Evolutionary conservation across 2,888 invertebrate species (phyloP).

Genomic region (Ormyrus pomaceus): DNA sequence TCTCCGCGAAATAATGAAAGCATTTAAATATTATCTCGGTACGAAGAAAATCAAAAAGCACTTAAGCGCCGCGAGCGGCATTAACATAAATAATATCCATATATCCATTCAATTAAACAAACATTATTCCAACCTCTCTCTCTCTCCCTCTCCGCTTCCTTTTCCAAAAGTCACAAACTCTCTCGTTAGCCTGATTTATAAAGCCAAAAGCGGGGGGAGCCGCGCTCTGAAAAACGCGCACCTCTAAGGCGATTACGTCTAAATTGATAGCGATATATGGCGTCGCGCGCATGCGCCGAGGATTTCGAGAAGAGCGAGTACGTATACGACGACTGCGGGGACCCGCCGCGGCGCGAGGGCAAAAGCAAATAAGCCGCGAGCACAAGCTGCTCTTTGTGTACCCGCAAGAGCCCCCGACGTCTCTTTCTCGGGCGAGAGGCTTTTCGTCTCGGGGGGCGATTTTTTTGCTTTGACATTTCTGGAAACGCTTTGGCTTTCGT

Average conservation of each 20-base stretch:
- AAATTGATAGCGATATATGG: slow-evolving; percentile 20
- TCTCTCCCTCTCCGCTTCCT: too few relatives aligned
- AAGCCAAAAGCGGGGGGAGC: background rate
- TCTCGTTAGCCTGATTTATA: slow-evolving; percentile 18
- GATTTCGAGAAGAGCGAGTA: background rate
- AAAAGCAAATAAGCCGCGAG: slow-evolving; percentile 23
- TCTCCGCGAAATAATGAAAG: too few relatives aligned
- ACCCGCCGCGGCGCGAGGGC: background rate
- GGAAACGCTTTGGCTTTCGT: background rate
- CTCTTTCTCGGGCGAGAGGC: background rate
- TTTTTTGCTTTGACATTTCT: background rate
- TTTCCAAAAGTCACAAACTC: too few relatives aligned
- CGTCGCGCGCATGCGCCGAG: background rate
- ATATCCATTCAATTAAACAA: too few relatives aligned
- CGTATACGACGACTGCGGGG: too few relatives aligned
- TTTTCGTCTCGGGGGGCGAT: background rate
- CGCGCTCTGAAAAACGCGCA: background rate
- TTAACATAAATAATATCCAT: too few relatives aligned
- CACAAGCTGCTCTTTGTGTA: slow-evolving; percentile 41
- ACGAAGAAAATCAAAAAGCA: too few relatives aligned
- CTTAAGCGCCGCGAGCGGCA: too few relatives aligned
- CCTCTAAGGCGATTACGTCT: slow-evolving; percentile 13
- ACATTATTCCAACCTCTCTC: too few relatives aligned
- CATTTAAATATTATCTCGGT: too few relatives aligned
- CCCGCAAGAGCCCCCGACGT: background rate